phyloP scores from a whole-genome alignment of 2,797 vertebrate genomes.

The Enteromius argenteus region DNA sequence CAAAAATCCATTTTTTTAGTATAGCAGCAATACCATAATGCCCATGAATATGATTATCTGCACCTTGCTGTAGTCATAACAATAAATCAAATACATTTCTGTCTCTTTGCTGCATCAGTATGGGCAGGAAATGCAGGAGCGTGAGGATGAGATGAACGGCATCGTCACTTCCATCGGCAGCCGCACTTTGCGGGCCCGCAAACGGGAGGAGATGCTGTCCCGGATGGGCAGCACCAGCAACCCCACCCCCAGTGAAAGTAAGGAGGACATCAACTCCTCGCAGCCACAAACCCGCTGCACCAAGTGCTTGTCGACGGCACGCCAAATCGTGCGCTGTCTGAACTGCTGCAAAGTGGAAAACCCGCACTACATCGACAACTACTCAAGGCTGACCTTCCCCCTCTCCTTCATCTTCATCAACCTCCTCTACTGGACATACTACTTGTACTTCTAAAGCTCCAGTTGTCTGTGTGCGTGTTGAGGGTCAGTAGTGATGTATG shows the following conservation, averaged over 20 bases:
- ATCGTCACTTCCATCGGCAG: conserved; percentile 82
- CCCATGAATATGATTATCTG: conserved; percentile 25
- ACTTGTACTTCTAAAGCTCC: conserved; percentile 86
- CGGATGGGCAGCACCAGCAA: conserved; percentile 69
- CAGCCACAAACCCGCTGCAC: conserved; percentile 73
- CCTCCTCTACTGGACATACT: conserved; percentile 92
- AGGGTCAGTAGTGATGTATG: conserved; percentile 52
- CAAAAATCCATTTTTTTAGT: neutral
- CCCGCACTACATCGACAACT: conserved; percentile 95
- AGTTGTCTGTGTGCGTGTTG: conserved; percentile 52
- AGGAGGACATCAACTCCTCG: conserved; percentile 72
- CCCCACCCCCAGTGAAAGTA: conserved; percentile 71
- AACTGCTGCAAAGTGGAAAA: conserved; percentile 88
- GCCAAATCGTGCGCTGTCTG: conserved; percentile 79
- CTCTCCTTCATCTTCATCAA: conserved; percentile 90
- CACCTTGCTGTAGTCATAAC: conserved; percentile 6
- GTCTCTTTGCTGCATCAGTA: conserved; percentile 69
- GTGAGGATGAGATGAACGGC: conserved; percentile 87
- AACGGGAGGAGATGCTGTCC: conserved; percentile 77
- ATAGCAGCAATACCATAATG: neutral
- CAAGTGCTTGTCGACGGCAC: conserved; percentile 72
- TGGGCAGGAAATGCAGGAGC: conserved; percentile 77
- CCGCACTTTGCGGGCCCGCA: conserved; percentile 73
- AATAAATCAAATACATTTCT: neutral
- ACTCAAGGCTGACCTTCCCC: conserved; percentile 88